These are phyloP conservation scores for Fistularia commersonii DNA, from an alignment of 2,797 vertebrate genomes.

Conservation along the genomic window DNA sequence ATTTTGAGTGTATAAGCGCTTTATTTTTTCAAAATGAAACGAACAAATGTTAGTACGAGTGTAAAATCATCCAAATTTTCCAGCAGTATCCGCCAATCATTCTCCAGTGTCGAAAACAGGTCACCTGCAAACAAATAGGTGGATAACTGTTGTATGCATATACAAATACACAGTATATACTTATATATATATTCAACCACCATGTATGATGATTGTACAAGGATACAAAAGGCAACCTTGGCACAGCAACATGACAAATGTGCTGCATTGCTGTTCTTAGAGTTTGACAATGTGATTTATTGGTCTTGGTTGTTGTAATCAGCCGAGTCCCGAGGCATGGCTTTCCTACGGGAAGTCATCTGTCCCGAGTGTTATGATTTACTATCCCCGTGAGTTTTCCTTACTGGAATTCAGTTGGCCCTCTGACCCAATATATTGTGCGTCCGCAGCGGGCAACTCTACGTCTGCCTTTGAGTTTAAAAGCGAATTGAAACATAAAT, in stretches of 20 bases:
- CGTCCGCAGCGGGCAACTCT: slow-evolving; percentile 1
- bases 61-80: too few species aligned
- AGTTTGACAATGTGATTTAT: slow-evolving; percentile 75
- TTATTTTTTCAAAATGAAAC: too few species aligned
- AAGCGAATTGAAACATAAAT: slow-evolving; percentile 71
- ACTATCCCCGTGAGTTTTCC: slow-evolving; percentile 52
- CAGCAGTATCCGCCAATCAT: too few species aligned
- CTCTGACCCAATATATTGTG: slow-evolving; percentile 48
- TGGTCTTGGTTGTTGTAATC: slow-evolving; percentile 66
- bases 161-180: slow-evolving; percentile 19
- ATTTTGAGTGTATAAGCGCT: too few species aligned
- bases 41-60: too few species aligned
- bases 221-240: slow-evolving; percentile 24
- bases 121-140: slow-evolving; percentile 19
- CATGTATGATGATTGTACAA: too few species aligned
- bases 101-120: too few species aligned
- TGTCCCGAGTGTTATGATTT: slow-evolving; percentile 45
- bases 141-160: slow-evolving; percentile 6
- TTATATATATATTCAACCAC: slow-evolving; percentile 56
- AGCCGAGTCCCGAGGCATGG: slow-evolving; percentile 59
- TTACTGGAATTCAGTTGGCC: slow-evolving; percentile 20
- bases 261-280: slow-evolving; percentile 60
- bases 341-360: slow-evolving; percentile 69
- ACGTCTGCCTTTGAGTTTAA: slow-evolving; percentile 44
- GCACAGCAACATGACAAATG: slow-evolving; percentile 68